Conservation (phyloP, 2,888 invertebrate genomes). For the Rhimphoctona megacephalus region DNA sequence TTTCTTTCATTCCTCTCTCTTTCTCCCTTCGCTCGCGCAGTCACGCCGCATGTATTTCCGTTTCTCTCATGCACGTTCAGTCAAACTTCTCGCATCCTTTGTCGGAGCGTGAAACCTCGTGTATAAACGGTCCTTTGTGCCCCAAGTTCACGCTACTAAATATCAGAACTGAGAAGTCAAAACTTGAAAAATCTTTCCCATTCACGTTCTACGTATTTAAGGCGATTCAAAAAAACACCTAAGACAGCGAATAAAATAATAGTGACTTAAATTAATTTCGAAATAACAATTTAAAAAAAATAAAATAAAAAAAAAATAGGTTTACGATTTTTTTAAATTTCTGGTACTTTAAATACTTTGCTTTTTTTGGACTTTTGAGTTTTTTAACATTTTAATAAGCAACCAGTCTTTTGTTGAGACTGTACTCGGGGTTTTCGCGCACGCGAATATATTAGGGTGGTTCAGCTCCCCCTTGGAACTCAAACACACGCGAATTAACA, state of each 20-base stretch:
- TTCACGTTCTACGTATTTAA: not conserved
- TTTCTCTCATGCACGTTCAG: constrained; percentile 37
- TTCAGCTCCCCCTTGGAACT: constrained; percentile 80
- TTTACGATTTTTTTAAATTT: not conserved
- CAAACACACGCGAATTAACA: constrained; percentile 83
- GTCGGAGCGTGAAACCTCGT: constrained; percentile 45
- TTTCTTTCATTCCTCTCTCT: constrained; percentile 22
- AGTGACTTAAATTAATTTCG: too few species aligned
- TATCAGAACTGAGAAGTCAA: constrained; percentile 16
- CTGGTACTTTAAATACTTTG: too few species aligned
- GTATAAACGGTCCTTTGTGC: constrained; percentile 37
- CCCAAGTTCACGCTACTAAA: constrained; percentile 23
- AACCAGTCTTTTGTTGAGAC: constrained; percentile 68
- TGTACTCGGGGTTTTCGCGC: constrained; percentile 77
- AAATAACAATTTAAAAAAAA: not conserved
- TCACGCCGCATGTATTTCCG: constrained; percentile 3
- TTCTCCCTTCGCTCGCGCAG: constrained; percentile 4
- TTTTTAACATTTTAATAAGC: not conserved
- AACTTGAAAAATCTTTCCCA: not conserved
- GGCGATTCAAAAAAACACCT: not conserved
- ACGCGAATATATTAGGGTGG: constrained; percentile 82
- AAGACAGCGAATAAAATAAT: not conserved
- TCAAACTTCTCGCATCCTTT: constrained; percentile 51
- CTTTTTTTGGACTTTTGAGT: not conserved
- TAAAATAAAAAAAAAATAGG: not conserved